Evolutionary conservation across 2,113 vertebrate genomes (phyloP), one percentile per base, ranked within the genome.

Genomic region (Etia nguti): DNA sequence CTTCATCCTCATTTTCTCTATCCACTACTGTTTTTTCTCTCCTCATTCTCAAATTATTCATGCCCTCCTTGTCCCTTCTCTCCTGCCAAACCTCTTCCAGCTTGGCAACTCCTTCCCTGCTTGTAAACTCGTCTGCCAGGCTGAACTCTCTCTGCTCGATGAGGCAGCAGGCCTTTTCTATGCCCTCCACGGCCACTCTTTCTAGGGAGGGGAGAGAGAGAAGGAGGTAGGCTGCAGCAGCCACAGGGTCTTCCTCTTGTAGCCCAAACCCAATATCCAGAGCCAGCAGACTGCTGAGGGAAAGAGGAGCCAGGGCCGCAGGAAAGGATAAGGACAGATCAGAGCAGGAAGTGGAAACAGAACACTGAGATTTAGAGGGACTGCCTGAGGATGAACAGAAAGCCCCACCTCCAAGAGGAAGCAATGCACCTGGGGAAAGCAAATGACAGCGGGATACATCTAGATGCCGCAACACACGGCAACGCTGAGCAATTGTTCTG

Each of bases 241-340:
- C 88, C 9, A 43, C 84, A 10, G 84, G 26, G 11, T 96, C 95
- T 3, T 48, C 89, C 56, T 95, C 92, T 48, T 84, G 79, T 86
- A 95, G 88, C 79, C 92, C 95, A 62, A 96, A 93, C 16, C 95
- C 94, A 13, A 96, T 95, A 87, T 96, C 96, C 80, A 95, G 34
- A 83, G 96, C 96, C 15, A 95, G 88, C 12, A 97, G 89, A 60
- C 94, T 96, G 70, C 52, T 26, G 48, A 97, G 92, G 8, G 84
- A 85, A 15, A 86, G 86, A 57, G 86, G 85, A 62, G 88, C 38
- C 43, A 24, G 24, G n/a, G 86, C 6, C 81, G 70, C 36, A 46
- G 79, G 20, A 54, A n/a, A 57, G 81, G 82, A 89, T 26, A 75
- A 24, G 8, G 24, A 59, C 16, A 18, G 16, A 24, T 22, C 57